Conservation (phyloP, 1,140 invertebrate genomes). For the Plodia interpunctella region DNA sequence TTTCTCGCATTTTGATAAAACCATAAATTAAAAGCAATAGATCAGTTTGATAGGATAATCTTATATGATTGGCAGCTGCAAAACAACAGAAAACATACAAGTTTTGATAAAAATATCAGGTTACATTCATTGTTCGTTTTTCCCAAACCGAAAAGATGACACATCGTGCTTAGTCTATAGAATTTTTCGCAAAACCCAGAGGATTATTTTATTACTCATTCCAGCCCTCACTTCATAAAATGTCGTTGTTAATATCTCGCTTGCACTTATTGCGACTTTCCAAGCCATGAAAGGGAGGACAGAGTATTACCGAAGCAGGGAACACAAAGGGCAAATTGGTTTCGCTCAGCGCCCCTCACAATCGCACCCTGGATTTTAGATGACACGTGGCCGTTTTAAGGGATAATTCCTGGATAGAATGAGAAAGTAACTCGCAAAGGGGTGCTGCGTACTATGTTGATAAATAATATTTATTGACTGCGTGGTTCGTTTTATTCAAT, state of each 20-base stretch:
- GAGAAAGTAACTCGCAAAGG: conserved; percentile 8
- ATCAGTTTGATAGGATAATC: no score
- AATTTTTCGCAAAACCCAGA: conserved; percentile 13
- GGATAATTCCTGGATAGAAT: conserved; percentile 34
- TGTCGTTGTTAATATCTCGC: not conserved
- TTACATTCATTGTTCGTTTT: not conserved
- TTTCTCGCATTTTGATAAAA: no score
- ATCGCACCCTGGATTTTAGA: conserved; percentile 39
- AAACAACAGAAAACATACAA: no score
- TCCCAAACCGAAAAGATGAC: not conserved
- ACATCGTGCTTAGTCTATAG: not conserved
- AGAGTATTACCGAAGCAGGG: conserved; percentile 20
- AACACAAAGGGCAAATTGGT: conserved; percentile 42
- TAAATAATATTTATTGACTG: conserved; percentile 10
- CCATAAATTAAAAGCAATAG: no score
- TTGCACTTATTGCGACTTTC: not conserved
- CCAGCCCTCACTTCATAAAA: conserved; percentile 13
- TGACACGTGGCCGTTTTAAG: conserved; percentile 52
- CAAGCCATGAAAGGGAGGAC: conserved; percentile 21
- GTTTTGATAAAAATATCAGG: no score
- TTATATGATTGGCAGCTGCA: no score
- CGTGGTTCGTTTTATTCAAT: not conserved
- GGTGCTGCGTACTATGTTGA: conserved; percentile 5
- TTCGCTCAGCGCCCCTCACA: conserved; percentile 37
- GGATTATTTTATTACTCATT: conserved; percentile 24